These are phyloP conservation scores for Glyphotaelius pellucidus DNA, from an alignment of 2,888 invertebrate species.

Conservation along the genomic window DNA sequence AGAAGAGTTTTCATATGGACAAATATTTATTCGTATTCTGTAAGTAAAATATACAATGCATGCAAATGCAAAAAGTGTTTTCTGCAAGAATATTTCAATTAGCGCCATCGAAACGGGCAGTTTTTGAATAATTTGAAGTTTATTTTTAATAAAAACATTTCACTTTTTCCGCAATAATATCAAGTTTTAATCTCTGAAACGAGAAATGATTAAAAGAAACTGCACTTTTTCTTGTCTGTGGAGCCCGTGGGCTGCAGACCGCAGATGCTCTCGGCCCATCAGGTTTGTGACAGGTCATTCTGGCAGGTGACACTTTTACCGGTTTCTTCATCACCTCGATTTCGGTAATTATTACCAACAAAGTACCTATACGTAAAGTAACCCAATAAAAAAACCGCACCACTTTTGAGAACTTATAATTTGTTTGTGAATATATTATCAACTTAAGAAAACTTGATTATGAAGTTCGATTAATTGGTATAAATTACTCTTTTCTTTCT, in stretches of 20 bases:
- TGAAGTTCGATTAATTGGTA: too few relatives aligned
- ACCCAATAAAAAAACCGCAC: neutral
- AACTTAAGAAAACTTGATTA: neutral
- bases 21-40: too few relatives aligned
- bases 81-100: too few relatives aligned
- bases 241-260: neutral
- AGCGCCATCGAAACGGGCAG: too few relatives aligned
- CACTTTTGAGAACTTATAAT: neutral
- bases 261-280: neutral
- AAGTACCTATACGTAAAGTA: neutral
- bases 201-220: neutral
- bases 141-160: too few relatives aligned
- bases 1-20: too few relatives aligned
- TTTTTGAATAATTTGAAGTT: too few relatives aligned
- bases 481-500: too few relatives aligned
- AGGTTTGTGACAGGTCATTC: neutral
- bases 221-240: neutral
- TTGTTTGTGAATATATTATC: neutral
- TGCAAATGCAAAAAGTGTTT: too few relatives aligned
- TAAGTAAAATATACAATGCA: too few relatives aligned
- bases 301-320: neutral
- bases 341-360: neutral
- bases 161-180: neutral
- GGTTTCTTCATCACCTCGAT: slow-evolving; percentile 2
- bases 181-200: neutral